A percentile compares a stretch with the other conserved stretches of the same genome.
Evolutionary conservation across 1,140 invertebrate species (phyloP).

Genomic region (Mercenaria mercenaria): DNA sequence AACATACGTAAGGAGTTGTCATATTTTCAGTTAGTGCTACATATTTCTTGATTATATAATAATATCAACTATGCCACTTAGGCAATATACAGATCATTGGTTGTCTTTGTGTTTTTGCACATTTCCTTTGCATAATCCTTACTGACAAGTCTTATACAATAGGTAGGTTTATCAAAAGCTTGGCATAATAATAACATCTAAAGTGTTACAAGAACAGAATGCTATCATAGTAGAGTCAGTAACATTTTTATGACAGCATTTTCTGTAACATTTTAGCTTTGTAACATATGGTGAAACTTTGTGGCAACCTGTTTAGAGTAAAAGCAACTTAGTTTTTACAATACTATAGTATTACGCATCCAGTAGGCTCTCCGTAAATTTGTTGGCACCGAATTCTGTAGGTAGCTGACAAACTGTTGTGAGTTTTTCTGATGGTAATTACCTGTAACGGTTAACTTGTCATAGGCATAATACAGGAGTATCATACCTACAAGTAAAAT

Average conservation of each 20-base stretch:
- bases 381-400: slow-evolving; percentile 4
- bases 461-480: neutral
- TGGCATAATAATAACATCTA: neutral
- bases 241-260: no score
- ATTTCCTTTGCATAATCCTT: neutral
- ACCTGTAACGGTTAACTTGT: slow-evolving; percentile 16
- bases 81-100: neutral
- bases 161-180: neutral
- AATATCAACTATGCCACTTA: neutral
- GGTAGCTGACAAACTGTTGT: slow-evolving; percentile 19
- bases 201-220: no score
- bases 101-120: no score
- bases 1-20: no score
- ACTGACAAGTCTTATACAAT: neutral
- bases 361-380: neutral
- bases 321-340: neutral
- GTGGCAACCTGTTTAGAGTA: slow-evolving; percentile 17
- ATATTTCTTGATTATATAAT: no score
- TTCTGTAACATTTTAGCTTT: no score
- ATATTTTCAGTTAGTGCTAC: no score
- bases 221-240: no score
- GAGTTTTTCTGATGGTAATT: slow-evolving; percentile 36
- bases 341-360: neutral
- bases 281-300: neutral
- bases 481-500: neutral